Evolutionary conservation across 92 coral and sea anemone genomes (phyloP).

Genomic region (Plumapathes pennacea): DNA sequence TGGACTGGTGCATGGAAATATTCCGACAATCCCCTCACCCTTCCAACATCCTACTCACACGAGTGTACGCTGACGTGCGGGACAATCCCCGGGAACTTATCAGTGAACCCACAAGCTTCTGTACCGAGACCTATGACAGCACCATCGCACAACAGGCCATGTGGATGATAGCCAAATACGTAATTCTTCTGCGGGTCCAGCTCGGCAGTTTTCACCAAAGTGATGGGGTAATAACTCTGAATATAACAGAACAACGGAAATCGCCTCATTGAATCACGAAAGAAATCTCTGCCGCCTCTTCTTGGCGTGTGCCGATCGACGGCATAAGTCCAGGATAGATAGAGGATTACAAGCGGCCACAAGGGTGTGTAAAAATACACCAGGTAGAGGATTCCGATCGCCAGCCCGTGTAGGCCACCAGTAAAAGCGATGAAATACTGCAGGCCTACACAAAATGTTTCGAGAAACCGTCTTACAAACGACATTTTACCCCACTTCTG

Average conservation of each 20-base stretch:
- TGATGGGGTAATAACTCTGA: constrained; percentile 82
- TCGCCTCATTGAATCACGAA: constrained; percentile 52
- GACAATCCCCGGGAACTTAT: constrained; percentile 36
- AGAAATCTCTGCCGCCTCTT: constrained; percentile 64
- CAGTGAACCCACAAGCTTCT: constrained; percentile 76
- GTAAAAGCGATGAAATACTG: constrained; percentile 16
- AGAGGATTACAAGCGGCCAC: constrained; percentile 63
- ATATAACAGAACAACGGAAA: constrained; percentile 57
- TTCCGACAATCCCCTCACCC: no score
- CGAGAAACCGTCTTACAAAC: constrained; percentile 3
- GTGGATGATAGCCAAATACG: constrained; percentile 95
- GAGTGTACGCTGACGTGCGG: constrained; percentile 23
- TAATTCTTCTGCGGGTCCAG: constrained; percentile 84
- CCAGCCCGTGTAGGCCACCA: constrained; percentile 17
- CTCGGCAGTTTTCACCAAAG: constrained; percentile 86
- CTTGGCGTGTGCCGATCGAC: constrained; percentile 75
- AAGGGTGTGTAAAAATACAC: constrained; percentile 61
- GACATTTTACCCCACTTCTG: no score
- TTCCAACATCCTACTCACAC: constrained; percentile 13
- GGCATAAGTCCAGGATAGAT: constrained; percentile 66
- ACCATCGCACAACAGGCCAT: constrained; percentile 76
- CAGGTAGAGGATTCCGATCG: constrained; percentile 7
- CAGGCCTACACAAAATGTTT: constrained; percentile 9
- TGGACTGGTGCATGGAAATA: no score
- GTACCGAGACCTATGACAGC: constrained; percentile 65